These are phyloP conservation scores for Corapipo altera DNA, from an alignment of 2,113 vertebrate species.

Conservation along the genomic window DNA sequence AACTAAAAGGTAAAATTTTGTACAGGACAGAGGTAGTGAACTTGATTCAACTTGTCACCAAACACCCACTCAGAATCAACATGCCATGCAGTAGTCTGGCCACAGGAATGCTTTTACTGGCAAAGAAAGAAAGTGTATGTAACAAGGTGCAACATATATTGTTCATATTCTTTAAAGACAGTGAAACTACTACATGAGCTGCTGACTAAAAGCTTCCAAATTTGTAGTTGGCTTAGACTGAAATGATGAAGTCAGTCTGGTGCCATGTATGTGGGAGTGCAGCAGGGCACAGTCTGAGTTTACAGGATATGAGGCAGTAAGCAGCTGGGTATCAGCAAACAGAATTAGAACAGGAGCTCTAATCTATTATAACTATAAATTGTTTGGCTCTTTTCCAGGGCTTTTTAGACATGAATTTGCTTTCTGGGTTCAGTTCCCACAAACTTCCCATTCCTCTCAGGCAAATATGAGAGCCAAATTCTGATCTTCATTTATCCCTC, in stretches of 20 bases:
- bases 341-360: conserved; percentile 36
- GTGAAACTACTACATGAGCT: conserved; percentile 8
- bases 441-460: neutral
- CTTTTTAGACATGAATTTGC: neutral
- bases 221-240: neutral
- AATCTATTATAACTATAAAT: neutral
- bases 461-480: neutral
- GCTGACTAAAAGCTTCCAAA: conserved; percentile 52
- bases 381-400: neutral
- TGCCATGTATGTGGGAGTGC: conserved; percentile 33
- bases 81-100: neutral
- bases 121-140: neutral
- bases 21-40: neutral
- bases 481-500: neutral
- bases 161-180: conserved; percentile 14
- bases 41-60: neutral
- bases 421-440: neutral
- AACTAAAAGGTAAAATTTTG: neutral
- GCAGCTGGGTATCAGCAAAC: neutral
- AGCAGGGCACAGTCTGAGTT: conserved; percentile 3
- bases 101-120: neutral
- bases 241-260: neutral
- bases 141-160: neutral
- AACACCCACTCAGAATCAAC: neutral
- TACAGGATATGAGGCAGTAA: conserved; percentile 30